Percentiles rank a stretch among this genome's conserved stretches.
phyloP scores from a whole-genome alignment of 2,113 vertebrate species.

The Limnothrissa miodon region DNA sequence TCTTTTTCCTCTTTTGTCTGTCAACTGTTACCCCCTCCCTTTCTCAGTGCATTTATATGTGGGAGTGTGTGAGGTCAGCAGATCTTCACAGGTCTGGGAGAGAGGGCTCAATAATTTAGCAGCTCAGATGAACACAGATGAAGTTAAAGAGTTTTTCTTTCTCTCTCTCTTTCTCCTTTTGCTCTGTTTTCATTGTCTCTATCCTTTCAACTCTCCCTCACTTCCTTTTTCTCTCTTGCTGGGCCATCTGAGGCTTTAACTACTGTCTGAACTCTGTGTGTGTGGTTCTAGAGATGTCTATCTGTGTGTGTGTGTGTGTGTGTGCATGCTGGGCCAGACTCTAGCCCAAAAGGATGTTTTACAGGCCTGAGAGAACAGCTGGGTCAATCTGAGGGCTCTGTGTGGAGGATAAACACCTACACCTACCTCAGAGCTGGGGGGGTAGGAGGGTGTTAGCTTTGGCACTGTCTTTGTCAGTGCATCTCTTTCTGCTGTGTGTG shows the following conservation, averaged over 20 bases:
- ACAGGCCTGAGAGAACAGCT: neutral
- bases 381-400: constrained; percentile 14
- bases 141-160: constrained; percentile 5
- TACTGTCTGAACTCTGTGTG: neutral
- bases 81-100: constrained; percentile 15
- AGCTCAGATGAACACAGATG: constrained; percentile 21
- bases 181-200: neutral
- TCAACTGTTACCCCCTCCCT: neutral
- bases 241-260: neutral
- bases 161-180: neutral
- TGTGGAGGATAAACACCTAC: neutral
- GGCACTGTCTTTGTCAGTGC: neutral
- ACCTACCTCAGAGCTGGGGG: constrained; percentile 1
- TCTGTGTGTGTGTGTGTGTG: neutral
- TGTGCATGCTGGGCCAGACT: neutral
- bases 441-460: neutral
- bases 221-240: neutral
- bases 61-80: constrained; percentile 29
- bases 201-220: neutral
- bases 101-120: constrained; percentile 42
- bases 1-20: neutral
- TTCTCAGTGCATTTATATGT: neutral
- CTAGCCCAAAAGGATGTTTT: neutral
- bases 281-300: neutral
- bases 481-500: neutral